These are phyloP conservation scores for Caenorhabditis sp. DNA, from an alignment of 2,888 invertebrate genomes.

Conservation along the genomic window DNA sequence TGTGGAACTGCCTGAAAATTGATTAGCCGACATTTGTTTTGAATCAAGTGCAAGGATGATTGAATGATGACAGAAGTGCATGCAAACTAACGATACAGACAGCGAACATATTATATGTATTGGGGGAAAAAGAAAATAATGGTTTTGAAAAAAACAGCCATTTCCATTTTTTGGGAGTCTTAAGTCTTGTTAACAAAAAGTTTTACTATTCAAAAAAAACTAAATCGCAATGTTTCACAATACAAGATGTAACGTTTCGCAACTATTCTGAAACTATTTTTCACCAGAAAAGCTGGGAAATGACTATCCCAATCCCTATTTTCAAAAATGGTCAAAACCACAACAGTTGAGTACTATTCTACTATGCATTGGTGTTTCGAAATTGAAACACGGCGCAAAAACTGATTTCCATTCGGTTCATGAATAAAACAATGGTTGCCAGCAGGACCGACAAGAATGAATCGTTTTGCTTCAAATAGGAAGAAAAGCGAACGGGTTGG, in stretches of 20 bases:
- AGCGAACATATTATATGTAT: too few relatives aligned
- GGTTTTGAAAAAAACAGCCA: too few relatives aligned
- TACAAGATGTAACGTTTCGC: too few relatives aligned
- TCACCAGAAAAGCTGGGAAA: too few relatives aligned
- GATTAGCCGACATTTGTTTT: neutral
- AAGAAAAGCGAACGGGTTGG: neutral
- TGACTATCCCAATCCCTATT: too few relatives aligned
- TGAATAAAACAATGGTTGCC: slow-evolving; percentile 24
- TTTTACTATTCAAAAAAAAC: too few relatives aligned
- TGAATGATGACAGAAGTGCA: slow-evolving; percentile 4
- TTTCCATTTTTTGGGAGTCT: too few relatives aligned
- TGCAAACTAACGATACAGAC: neutral
- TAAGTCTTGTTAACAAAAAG: too few relatives aligned
- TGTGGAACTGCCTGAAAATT: slow-evolving; percentile 58
- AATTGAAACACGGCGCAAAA: neutral
- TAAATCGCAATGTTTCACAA: too few relatives aligned
- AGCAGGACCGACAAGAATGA: too few relatives aligned
- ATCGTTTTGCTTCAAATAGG: neutral
- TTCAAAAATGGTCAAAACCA: too few relatives aligned
- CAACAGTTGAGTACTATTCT: neutral
- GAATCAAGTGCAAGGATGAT: neutral
- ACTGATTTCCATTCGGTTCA: slow-evolving; percentile 21
- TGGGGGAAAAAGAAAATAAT: neutral
- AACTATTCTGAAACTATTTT: too few relatives aligned
- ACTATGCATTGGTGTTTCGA: slow-evolving; percentile 6